Evolutionary conservation across 2,888 invertebrate genomes (phyloP), one percentile per base, ranked within the genome.

Genomic region (Nebria brevicollis): DNA sequence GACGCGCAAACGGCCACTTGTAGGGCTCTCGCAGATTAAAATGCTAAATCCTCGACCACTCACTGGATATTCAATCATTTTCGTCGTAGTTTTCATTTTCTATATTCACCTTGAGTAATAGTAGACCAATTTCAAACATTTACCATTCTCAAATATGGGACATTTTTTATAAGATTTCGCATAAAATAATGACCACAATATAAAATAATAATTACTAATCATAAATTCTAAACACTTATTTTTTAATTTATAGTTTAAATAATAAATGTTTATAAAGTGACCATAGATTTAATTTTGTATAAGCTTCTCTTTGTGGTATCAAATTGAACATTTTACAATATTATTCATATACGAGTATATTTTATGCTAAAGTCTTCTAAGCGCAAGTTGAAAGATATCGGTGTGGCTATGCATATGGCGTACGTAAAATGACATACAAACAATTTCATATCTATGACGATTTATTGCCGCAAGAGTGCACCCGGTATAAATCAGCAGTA

Each of bases 401-500:
- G 54, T 54, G 13, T 54, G 4, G 54, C 2, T 54, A 13, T 54
- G 54, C 54, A 54, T 54, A 54, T 54, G 54, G 54, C 7, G 54
- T 7, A 54, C 8, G 54, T 54, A 54, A 8, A 11, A 13, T 54
- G 54, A 7, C 54, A 43, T 64, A 64, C 64, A 75, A 75, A 70
- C 74, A 74, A 75, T 54, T 75, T 79, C 79, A 79, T 79, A 79
- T 79, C 79, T 75, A 68, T 75, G 66, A 75, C 68, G 68, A 79
- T 79, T 79, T 79, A 79, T 79, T 54, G 74, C 54, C 26, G 41
- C 43, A 64, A 42, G 75, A 75, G 54, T 79, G 68, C 72, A 20
- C 64, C 34, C 41, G 68, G 79, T 74, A 77, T 77, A 81, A 81
- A 81, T 77, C 77, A 77, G 77, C 77, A 72, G 77, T 81, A 77